Base-by-base conservation (phyloP, 2,797 vertebrate genomes). In the Hozukius guyotensis region DNA sequence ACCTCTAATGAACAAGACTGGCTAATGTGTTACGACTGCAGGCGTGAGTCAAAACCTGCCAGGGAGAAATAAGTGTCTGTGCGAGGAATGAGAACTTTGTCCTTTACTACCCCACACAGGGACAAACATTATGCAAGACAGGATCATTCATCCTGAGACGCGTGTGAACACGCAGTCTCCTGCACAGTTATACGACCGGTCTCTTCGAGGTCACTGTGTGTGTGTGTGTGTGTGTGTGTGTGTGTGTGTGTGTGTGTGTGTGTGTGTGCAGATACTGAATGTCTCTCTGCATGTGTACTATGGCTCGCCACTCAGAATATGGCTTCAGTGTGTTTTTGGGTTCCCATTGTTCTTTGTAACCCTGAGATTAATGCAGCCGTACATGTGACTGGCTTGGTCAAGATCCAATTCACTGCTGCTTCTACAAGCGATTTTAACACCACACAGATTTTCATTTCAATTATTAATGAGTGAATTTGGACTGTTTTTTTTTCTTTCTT, bases 71-170 rank as follows among this genome's bases (percentile, higher is more conserved):
- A 5, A 16, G 36, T 8, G 18, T 49, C 55, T 65, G 75, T 74
- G 56, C 60, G 42, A 38, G 76, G 68, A 87, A 78, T 64, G 72
- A 84, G 87, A 78, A 89, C 87, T 88, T 93, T 89, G 89, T 70
- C 77, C 87, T 77, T 80, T 84, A 31, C 55, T 75, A n/a, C 42
- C 57, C 32, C 55, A 59, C 75, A 49, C 36, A 34, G 67, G 60
- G 20, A 56, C 59, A 72, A 81, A 77, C 56, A 80, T 92, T 89
- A 85, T 57, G 80, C 56, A 92, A 92, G 80, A 67, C 2, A 0
- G 27, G 59, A 52, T 69, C 20, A n/a, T 78, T 83, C 68, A 27
- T 83, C 22, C 64, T 32, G 10, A 77, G 60, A 46, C 67, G 71
- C 49, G 16, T 81, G 74, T 57, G 52, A 74, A 68, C 53, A 20